Base-by-base conservation (phyloP, 2,113 vertebrate genomes). In the Atlantisia rogersi region DNA sequence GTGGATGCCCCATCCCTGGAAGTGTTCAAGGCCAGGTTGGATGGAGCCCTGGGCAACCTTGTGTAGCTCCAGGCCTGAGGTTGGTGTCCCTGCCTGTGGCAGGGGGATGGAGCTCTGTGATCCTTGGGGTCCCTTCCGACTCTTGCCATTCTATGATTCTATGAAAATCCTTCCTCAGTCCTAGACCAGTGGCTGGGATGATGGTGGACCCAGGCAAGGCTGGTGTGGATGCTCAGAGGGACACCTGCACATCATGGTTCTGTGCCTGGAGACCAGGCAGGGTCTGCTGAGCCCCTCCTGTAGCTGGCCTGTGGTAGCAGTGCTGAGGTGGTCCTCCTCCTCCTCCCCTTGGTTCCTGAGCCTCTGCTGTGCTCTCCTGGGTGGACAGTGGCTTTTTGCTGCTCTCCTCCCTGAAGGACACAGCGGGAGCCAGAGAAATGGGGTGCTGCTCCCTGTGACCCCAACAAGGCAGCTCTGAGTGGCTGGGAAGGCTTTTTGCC, bases 121-220 rank as follows among this genome's bases (percentile, higher is more conserved):
- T 35, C 35, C 35, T 35, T 35, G 35, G 35, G 35, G 35, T 35
- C 35, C 35, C 35, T 35, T 35, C 35, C 35, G 7, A 35, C 35
- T 7, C 35, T 7, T 35, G 35, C 35, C 35, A 35, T 35, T 35
- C 35, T 35, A 35, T 35, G 35, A 35, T 35, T 35, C 35, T 35
- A 35, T 35, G 35, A 2, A 5, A 19, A 22, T 31, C 58, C 15
- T 24, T 53, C 12, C 9, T 32, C 12, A 6, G n/a, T 37, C 62
- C 44, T 4, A 1, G 62, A 52, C 6, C 9, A 1, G 60, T 1
- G 37, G 6, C 44, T 8, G 0, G 31, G 2, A 15, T 0, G 5
- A 31, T 19, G 92, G 15, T 2, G 19, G 28, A 15, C 2, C 7
- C 22, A 3, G 68, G 52, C 28, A 71, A 39, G 17, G 69, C 8